Evolutionary conservation across 2,888 invertebrate genomes (phyloP).

Genomic region (Dryobota labecula): DNA sequence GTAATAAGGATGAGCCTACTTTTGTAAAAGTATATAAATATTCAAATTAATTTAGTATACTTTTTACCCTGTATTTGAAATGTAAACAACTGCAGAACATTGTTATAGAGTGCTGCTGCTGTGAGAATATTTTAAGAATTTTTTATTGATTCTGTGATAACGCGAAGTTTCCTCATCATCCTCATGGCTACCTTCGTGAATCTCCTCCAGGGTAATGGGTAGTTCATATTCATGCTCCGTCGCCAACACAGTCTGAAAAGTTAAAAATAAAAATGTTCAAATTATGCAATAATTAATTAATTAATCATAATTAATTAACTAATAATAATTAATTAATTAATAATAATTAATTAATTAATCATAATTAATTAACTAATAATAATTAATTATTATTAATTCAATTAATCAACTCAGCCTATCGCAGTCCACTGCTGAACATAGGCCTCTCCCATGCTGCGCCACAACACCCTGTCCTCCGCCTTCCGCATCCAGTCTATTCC

Average conservation of each 20-base stretch:
- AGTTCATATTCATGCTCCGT: slow-evolving; percentile 75
- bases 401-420: too few relatives aligned
- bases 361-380: too few relatives aligned
- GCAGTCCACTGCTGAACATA: too few relatives aligned
- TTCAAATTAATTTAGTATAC: slow-evolving; percentile 39
- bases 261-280: neutral
- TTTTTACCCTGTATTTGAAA: slow-evolving; percentile 52
- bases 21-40: slow-evolving; percentile 10
- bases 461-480: too few relatives aligned
- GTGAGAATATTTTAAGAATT: slow-evolving; percentile 80
- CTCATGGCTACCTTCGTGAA: slow-evolving; percentile 85
- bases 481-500: too few relatives aligned
- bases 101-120: slow-evolving; percentile 82
- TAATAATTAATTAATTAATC: too few relatives aligned
- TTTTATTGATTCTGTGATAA: slow-evolving; percentile 75
- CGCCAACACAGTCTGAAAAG: slow-evolving; percentile 78
- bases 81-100: slow-evolving; percentile 7
- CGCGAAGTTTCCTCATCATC: slow-evolving; percentile 83
- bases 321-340: too few relatives aligned
- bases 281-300: too few relatives aligned
- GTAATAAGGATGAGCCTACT: neutral
- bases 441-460: too few relatives aligned
- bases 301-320: too few relatives aligned
- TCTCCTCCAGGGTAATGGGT: slow-evolving; percentile 83
- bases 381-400: too few relatives aligned